Evolutionary conservation across 2,113 vertebrate genomes (phyloP), one percentile per base, ranked within the genome.

Genomic region (Eubucco bourcierii): DNA sequence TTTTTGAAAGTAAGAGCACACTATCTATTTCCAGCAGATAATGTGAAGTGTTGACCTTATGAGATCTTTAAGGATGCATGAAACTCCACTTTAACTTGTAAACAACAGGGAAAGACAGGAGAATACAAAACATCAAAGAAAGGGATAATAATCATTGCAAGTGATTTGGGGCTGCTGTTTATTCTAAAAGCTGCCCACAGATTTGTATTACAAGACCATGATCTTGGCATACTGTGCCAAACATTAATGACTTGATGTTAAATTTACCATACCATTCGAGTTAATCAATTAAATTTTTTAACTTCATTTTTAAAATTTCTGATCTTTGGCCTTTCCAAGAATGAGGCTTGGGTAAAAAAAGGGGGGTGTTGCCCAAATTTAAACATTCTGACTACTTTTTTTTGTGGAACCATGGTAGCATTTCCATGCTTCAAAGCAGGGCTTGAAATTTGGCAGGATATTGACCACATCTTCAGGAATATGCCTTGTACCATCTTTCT

Each of bases 371-470:
- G 86, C 83, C 92, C 80, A 91, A 94, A 91, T 94, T 84, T 90
- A 94, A 94, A 94, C 82, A 79, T 90, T 90, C 72, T 94, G 88
- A 86, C 88, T 94, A 86, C 85, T 95, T 96, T 96, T 86, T 93
- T 76, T 65, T 93, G 41, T 93, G 90, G 91, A 96, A 90, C 68
- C 9, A 60, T 21, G 79, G 74, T 29, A 93, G 44, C 81, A 88
- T 94, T 94, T 89, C 94, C 90, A 71, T 93, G 95, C 81, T 95
- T 93, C 0, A 0, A 92, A 92, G 59, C 81, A 77, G 68, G 67
- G 71, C 63, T 93, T 95, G 55, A 89, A 96, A 93, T 82, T 71
- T 89, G 88, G 55, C 87, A 85, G 53, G 67, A 70, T 34, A 31
- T 44, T 95, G 74, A 34, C 58, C 82, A 68, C 19, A 5, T 81